Base-by-base conservation (phyloP, 2,888 invertebrate genomes). In the Leptogaster cylindrica region DNA sequence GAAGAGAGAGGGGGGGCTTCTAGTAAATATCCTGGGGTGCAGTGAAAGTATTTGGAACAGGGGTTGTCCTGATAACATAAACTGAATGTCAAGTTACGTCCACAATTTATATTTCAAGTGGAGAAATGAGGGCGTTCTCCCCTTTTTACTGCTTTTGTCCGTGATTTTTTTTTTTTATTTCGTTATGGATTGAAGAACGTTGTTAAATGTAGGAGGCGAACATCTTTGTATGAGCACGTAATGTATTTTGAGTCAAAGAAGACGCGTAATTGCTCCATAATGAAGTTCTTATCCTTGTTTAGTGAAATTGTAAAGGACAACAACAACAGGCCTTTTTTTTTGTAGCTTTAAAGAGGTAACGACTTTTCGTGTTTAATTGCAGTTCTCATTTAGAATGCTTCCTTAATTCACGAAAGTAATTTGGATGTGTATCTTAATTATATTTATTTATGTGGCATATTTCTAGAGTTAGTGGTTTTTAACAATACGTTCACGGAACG, bases 41-140 rank as follows among this genome's bases (percentile, higher is more conserved):
- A 41, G 25, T 16, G 58, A 14, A 55, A 36, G 36, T 55, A 55
- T 55, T 55, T 39, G 36, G 55, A 36, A 55, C 55, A 25, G 39
- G 20, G 31, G 39, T 36, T 14, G 55, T 55, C 39, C 55, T 55
- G 55, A 39, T 55, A 39, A 55, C 6, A 10, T 14, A n/a, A 39
- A 36, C 39, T 55, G 36, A 14, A 55, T 55, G 39, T 25, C 36
- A 16, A 18, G 23, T 55, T 55, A 36, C 18, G 36, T 55, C 23
- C 23, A 55, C 55, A 55, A 36, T 55, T 55, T 55, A 55, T 39
- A 55, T 18, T 23, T 39, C 39, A 39, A 36, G 36, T 23, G 12
- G 55, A 25, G 6, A 55, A 39, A 55, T 39, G 23, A 36, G 39
- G 23, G n/a, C 23, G 10, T 23, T 31, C 1, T 20, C 18, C 14